Conservation (phyloP, 1,140 invertebrate species). For the Piezodorus guildinii region DNA sequence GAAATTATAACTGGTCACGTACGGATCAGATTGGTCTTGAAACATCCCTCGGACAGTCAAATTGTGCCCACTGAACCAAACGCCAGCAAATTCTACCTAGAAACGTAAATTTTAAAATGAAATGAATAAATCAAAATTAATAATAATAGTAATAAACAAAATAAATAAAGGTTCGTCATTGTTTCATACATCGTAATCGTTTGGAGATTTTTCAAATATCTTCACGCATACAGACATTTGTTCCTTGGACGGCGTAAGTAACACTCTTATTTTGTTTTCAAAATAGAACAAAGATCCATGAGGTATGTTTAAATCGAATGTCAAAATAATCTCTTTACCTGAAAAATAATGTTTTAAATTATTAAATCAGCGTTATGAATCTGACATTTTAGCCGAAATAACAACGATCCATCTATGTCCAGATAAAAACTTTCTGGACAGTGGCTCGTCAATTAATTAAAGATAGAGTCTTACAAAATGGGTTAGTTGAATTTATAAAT, state of each 20-base stretch:
- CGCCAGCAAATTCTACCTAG: slow-evolving; percentile 51
- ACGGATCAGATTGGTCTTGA: slow-evolving; percentile 50
- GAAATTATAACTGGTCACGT: slow-evolving; percentile 46
- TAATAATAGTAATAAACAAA: slow-evolving; percentile 2
- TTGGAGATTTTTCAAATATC: slow-evolving; percentile 42
- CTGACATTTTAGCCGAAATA: too few species aligned
- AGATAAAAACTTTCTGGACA: too few species aligned
- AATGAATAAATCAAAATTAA: not conserved
- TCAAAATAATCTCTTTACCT: slow-evolving; percentile 47
- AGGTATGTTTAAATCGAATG: slow-evolving; percentile 41
- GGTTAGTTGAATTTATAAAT: too few species aligned
- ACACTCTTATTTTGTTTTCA: slow-evolving; percentile 46
- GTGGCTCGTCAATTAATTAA: too few species aligned
- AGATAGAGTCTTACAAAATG: too few species aligned
- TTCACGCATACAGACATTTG: slow-evolving; percentile 43
- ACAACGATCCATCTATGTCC: too few species aligned
- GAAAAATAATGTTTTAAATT: slow-evolving; percentile 19
- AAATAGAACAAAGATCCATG: slow-evolving; percentile 40
- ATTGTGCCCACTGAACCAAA: slow-evolving; percentile 68
- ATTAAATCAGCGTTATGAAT: too few species aligned
- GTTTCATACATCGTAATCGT: slow-evolving; percentile 44
- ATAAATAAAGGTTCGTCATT: too few species aligned
- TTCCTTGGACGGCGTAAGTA: slow-evolving; percentile 46
- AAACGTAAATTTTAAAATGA: not conserved
- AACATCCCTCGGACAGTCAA: slow-evolving; percentile 54